Conservation (phyloP, 2,113 vertebrate genomes). For the Mirounga angustirostris region DNA sequence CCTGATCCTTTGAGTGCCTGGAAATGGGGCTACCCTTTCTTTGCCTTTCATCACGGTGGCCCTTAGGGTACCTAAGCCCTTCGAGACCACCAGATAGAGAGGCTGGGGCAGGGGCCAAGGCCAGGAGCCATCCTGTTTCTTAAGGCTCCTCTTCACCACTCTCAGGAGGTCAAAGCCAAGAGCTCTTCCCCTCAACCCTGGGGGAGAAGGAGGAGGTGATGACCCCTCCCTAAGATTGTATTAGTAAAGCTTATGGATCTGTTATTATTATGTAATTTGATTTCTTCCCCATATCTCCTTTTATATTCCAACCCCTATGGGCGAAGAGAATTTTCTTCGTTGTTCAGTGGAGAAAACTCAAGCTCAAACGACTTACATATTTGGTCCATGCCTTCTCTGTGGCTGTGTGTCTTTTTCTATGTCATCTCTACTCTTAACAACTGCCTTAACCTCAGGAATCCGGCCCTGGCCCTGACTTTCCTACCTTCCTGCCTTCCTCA, state of each 20-base stretch:
- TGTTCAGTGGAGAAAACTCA: background rate
- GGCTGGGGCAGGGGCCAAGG: background rate
- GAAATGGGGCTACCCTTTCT: background rate
- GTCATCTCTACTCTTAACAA: background rate
- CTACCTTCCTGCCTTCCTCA: background rate
- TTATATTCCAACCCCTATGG: constrained; percentile 44
- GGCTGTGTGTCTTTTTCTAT: background rate
- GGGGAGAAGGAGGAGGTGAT: background rate
- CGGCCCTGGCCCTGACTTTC: background rate
- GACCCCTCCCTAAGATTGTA: background rate
- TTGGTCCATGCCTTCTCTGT: background rate
- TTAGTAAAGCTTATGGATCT: background rate
- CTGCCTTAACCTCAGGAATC: background rate
- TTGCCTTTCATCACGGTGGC: background rate
- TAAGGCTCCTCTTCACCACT: background rate
- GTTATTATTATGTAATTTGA: constrained; percentile 56
- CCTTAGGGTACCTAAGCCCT: background rate
- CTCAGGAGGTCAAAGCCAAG: background rate
- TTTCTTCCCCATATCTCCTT: constrained; percentile 56
- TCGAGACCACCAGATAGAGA: background rate
- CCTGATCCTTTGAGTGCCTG: background rate
- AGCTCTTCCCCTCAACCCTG: background rate
- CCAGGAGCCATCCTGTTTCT: background rate
- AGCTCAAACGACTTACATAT: constrained; percentile 8
- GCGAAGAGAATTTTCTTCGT: constrained; percentile 50